Evolutionary conservation across 2,888 invertebrate genomes (phyloP).

Genomic region (Ctenicera cuprea): DNA sequence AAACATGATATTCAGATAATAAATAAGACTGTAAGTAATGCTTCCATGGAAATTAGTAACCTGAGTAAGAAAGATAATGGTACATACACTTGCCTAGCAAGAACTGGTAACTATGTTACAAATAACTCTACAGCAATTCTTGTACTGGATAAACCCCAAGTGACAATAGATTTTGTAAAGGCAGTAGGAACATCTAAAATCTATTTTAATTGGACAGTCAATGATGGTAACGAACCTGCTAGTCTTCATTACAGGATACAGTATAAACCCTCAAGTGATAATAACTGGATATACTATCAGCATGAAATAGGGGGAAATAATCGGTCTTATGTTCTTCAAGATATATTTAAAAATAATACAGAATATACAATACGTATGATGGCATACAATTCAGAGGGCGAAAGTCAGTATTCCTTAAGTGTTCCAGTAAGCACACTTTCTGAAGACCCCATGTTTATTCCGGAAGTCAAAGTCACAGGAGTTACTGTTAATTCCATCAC

Average conservation of each 20-base stretch:
- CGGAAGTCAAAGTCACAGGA: conserved; percentile 85
- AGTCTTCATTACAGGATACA: conserved; percentile 75
- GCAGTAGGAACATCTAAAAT: conserved; percentile 85
- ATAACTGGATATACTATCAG: conserved; percentile 76
- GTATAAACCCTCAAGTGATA: conserved; percentile 74
- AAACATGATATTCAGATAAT: conserved; percentile 66
- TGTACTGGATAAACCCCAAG: conserved; percentile 82
- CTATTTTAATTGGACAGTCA: conserved; percentile 89
- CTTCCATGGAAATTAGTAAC: conserved; percentile 76
- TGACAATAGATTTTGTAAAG: conserved; percentile 83
- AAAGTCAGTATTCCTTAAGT: conserved; percentile 75
- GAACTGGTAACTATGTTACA: conserved; percentile 63
- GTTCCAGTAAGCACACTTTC: conserved; percentile 78
- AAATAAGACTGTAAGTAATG: conserved; percentile 77
- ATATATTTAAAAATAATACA: conserved; percentile 77
- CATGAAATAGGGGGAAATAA: conserved; percentile 79
- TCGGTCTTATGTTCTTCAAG: conserved; percentile 81
- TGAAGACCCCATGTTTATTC: conserved; percentile 86
- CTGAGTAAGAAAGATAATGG: conserved; percentile 84
- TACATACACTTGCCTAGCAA: conserved; percentile 77
- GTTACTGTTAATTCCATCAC: conserved; percentile 84
- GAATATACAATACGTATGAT: conserved; percentile 81
- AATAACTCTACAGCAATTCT: conserved; percentile 67
- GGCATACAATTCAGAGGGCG: conserved; percentile 81
- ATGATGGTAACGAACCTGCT: conserved; percentile 84